Base-by-base conservation (phyloP, 2,113 vertebrate genomes). In the Uropsilus gracilis region DNA sequence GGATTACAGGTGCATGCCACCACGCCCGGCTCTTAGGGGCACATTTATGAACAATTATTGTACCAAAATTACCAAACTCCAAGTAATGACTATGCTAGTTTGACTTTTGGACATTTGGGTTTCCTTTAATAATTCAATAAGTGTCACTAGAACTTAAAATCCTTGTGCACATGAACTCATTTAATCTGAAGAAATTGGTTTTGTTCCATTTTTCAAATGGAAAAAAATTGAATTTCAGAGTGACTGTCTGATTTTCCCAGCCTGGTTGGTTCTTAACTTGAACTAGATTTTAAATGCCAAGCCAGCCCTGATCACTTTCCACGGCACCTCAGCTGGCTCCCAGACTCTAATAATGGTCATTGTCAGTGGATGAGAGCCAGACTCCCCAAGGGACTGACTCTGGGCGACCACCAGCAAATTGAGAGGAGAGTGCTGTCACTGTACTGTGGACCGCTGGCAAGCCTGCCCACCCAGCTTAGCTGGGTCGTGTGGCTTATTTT, bases 91-190 rank as follows among this genome's bases (percentile, higher is more conserved):
- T 42, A 3, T 81, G 72, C 42, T 77, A 44, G 18, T 68, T 95
- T 72, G 66, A 63, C 72, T 82, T 87, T 64, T 50, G n/a, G 24
- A 48, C 34, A 53, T 42, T 22, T 34, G 46, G 2, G 2, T 87
- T 93, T 81, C 59, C 57, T 77, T 90, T 86, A 53, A 30, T 72
- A 44, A 78, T 59, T 90, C 63, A 53, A 61, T 90, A 32, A 68
- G 12, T 11, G n/a, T 59, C n/a, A 42, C 75, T 84, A 28, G 24
- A 9, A 12, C 32, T 28, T 94, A 11, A 82, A 84, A 46, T 53
- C 42, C 24, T 59, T 83, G 72, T 72, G 2, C 8, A 22, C 20
- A 44, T 78, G 48, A 53, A 93, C 10, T 94, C 50, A 66, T 64
- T 84, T 72, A 78, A 39, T 93, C 37, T 42, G 55, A 78, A 85